Conservation (phyloP, 2,797 vertebrate genomes). For the Bufotes viridis region DNA sequence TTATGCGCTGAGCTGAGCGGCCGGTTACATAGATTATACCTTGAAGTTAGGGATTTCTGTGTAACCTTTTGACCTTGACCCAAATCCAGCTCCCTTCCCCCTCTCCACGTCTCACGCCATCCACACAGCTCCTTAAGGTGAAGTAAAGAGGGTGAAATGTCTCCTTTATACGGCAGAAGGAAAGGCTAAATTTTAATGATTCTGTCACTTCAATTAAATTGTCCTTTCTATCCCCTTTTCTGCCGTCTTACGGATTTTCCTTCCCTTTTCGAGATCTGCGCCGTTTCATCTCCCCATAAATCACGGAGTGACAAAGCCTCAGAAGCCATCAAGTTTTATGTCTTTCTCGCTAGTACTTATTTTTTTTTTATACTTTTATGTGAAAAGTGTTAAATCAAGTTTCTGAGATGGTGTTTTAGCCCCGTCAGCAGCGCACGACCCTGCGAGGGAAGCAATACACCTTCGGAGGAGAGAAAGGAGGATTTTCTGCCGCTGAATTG, state of each 20-base stretch:
- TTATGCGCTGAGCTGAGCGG: too few species aligned
- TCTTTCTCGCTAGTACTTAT: constrained; percentile 59
- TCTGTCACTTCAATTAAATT: constrained; percentile 54
- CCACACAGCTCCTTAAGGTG: background rate
- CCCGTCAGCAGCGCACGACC: background rate
- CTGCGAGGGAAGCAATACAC: constrained; percentile 39
- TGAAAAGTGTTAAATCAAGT: constrained; percentile 62
- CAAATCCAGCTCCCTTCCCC: background rate
- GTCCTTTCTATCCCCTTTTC: constrained; percentile 55
- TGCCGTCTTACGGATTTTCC: constrained; percentile 32
- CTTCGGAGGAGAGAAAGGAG: constrained; percentile 55
- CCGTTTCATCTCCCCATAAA: constrained; percentile 52
- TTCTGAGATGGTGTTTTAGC: constrained; percentile 59
- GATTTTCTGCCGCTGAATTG: constrained; percentile 18
- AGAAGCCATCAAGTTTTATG: background rate
- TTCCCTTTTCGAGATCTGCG: constrained; percentile 43
- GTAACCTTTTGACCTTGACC: constrained; percentile 5
- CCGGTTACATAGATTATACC: background rate
- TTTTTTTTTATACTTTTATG: constrained; percentile 54
- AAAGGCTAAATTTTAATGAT: constrained; percentile 51
- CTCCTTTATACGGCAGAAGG: constrained; percentile 27
- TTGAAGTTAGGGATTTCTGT: background rate
- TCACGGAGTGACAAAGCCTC: constrained; percentile 46
- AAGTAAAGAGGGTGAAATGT: constrained; percentile 2
- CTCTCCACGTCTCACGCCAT: accelerated